phyloP scores from a whole-genome alignment of 2,888 invertebrate genomes.

The Nymphalis polychloros region DNA sequence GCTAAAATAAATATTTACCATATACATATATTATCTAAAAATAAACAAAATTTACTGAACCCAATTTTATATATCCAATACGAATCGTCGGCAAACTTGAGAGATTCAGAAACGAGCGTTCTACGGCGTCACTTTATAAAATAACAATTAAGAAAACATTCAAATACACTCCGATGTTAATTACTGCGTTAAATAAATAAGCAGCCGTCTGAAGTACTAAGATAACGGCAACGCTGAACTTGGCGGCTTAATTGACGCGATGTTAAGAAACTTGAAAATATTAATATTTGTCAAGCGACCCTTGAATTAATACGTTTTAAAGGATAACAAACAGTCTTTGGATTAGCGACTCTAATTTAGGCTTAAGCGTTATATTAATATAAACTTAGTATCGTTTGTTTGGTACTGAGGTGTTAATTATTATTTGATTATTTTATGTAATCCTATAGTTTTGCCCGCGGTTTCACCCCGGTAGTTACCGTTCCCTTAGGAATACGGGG shows the following conservation, averaged over 20 bases:
- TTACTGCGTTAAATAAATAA: conserved; percentile 61
- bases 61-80: not conserved
- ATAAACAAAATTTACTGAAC: not conserved
- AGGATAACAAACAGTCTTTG: conserved; percentile 24
- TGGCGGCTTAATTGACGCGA: conserved; percentile 34
- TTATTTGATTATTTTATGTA: too few species aligned
- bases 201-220: conserved; percentile 65
- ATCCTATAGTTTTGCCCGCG: too few species aligned
- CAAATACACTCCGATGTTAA: conserved; percentile 49
- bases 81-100: not conserved
- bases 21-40: not conserved
- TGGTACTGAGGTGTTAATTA: not conserved
- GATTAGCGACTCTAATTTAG: conserved; percentile 19
- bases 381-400: not conserved
- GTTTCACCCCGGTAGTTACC: too few species aligned
- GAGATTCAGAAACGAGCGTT: not conserved
- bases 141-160: conserved; percentile 52
- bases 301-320: conserved; percentile 31
- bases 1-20: not conserved
- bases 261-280: conserved; percentile 36
- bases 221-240: conserved; percentile 52
- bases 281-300: conserved; percentile 33
- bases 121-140: conserved; percentile 10
- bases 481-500: too few species aligned
- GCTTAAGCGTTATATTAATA: conserved; percentile 4